Evolutionary conservation across 2,797 vertebrate genomes (phyloP), one percentile per base, ranked within the genome.

Genomic region (Scarus forsteni): DNA sequence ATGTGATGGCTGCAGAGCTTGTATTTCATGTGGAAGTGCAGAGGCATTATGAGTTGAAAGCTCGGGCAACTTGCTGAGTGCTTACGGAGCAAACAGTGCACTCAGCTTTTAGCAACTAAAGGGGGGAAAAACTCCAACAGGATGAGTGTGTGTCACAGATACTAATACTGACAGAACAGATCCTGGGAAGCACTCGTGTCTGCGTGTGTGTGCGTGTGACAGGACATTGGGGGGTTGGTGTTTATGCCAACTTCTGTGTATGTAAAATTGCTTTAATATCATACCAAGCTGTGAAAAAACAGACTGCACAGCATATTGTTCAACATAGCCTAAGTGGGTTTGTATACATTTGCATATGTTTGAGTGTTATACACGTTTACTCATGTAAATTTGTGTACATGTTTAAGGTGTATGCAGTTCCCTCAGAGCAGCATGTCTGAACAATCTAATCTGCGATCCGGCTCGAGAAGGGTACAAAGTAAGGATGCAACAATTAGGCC

Each of bases 11-110:
- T 70, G 67, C 36, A 74, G 66, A 64, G 66, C 64, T 52, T 68
- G 60, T 77, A 36, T 84, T 84, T 78, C 66, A 77, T 74, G 44
- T 76, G 64, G 39, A 63, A 69, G 56, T 66, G 65, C 58, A 79
- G 75, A 72, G 57, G 75, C 69, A 80, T 86, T 81, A 82, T 77
- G 76, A 80, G 80, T 75, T 77, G 74, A 82, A 84, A 79, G 80
- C 74, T 5, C 10, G 63, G 73, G 57, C 43, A 70, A 75, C 54
- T 73, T 34, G 3, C 66, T 56, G 69, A 88, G 76, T 78, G 73
- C 75, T 86, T 79, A 83, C 80, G 56, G 60, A 69, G 77, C 70
- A 80, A 86, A 84, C 70, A 66, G 57, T 59, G 52, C 60, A 71
- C 71, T 79, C 69, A 77, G 69, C 76, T 74, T 82, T 64, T 70